Evolutionary conservation across 2,113 vertebrate species (phyloP).

Genomic region (Raja brachyura): DNA sequence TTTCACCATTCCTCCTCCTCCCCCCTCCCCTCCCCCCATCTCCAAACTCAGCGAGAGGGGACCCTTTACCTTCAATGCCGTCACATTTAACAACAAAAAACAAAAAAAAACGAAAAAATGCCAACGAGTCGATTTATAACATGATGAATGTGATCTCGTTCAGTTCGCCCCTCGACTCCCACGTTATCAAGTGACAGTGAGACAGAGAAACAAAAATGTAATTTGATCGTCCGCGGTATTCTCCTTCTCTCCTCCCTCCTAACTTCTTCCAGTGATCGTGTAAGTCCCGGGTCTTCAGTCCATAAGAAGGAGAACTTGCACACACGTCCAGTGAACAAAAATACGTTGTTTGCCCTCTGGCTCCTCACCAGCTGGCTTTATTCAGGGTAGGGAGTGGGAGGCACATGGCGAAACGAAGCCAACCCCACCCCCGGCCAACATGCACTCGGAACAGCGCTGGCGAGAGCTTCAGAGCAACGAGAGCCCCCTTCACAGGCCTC

Average conservation of each 20-base stretch:
- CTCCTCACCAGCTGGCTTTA: background rate
- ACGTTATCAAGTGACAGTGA: conserved; percentile 9
- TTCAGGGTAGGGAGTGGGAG: background rate
- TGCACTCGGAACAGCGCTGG: background rate
- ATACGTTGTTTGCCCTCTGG: background rate
- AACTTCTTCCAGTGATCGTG: background rate
- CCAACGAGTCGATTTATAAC: background rate
- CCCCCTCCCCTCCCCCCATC: background rate
- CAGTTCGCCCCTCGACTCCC: background rate
- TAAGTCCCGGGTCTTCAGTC: background rate
- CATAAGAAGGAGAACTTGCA: background rate
- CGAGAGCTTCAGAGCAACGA: background rate
- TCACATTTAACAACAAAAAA: background rate
- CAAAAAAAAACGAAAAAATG: background rate
- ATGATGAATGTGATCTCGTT: background rate
- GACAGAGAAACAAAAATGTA: background rate
- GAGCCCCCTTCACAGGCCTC: conserved; percentile 20
- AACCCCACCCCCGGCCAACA: background rate
- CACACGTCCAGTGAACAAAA: background rate
- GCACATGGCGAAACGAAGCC: background rate
- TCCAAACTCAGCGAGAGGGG: background rate
- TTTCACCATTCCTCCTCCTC: background rate
- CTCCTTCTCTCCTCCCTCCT: background rate
- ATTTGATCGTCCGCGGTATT: background rate
- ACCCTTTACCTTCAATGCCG: background rate